Evolutionary conservation across 30 jellyfish, hydroid and myxozoan genomes (phyloP).

Genomic region (Pseudorhiza aurosa): DNA sequence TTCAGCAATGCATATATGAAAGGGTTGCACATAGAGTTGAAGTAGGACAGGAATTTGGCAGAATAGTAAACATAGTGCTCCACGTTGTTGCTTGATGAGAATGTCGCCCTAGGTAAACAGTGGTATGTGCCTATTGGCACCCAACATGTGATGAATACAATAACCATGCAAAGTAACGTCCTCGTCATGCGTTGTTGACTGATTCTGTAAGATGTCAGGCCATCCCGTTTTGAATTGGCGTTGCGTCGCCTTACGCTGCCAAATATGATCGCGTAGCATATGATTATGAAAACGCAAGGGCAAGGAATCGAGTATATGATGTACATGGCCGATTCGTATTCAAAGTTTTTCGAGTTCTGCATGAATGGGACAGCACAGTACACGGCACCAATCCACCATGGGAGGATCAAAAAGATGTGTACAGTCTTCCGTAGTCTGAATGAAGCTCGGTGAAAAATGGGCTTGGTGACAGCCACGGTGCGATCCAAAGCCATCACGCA

Average conservation of each 20-base stretch:
- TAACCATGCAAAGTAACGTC: background rate
- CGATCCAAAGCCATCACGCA: slow-evolving; percentile 1
- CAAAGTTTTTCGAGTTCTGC: background rate
- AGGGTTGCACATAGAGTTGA: slow-evolving; percentile 7
- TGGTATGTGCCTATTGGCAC: background rate
- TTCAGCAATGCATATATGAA: background rate
- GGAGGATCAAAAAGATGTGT: background rate
- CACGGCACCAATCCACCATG: background rate
- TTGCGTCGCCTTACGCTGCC: background rate
- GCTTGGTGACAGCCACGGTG: background rate
- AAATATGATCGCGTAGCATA: background rate
- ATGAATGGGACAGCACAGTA: background rate
- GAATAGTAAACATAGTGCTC: background rate
- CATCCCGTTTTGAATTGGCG: background rate
- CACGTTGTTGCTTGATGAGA: background rate
- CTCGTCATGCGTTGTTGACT: background rate
- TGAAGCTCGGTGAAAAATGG: background rate
- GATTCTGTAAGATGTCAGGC: background rate
- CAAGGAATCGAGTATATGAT: background rate
- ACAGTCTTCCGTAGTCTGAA: background rate
- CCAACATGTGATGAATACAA: background rate
- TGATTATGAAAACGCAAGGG: background rate
- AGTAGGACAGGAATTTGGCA: background rate
- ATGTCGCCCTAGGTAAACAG: background rate
- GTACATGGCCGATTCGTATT: background rate